Evolutionary conservation across 2,888 invertebrate species (phyloP).

Genomic region (Artemia sinica): DNA sequence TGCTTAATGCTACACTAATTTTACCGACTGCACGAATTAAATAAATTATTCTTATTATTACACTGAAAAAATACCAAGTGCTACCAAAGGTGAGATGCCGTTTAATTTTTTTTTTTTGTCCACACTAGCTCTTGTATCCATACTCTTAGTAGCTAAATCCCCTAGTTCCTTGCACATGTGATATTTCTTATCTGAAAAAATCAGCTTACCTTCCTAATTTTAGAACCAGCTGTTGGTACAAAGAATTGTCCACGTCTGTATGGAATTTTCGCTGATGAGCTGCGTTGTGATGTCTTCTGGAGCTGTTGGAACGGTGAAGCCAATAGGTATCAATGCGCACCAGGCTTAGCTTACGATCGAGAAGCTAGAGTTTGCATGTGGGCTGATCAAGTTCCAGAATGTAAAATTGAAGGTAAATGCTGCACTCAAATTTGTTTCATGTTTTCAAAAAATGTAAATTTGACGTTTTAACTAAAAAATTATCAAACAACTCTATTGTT

Average conservation of each 20-base stretch:
- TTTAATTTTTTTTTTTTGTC: no score
- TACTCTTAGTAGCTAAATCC: neutral
- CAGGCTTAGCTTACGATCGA: conserved; percentile 81
- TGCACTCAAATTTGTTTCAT: no score
- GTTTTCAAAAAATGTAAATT: no score
- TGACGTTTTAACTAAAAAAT: no score
- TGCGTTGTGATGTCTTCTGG: conserved; percentile 84
- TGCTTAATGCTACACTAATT: no score
- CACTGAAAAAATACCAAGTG: no score
- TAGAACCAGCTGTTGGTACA: conserved; percentile 66
- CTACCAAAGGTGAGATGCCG: no score
- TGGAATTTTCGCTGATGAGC: conserved; percentile 75
- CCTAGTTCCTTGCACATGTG: neutral
- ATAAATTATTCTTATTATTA: no score
- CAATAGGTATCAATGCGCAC: conserved; percentile 81
- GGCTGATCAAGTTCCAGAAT: conserved; percentile 86
- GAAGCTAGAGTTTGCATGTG: conserved; percentile 87
- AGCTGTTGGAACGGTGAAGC: conserved; percentile 92
- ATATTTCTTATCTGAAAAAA: conserved; percentile 4
- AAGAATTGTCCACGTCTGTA: conserved; percentile 69
- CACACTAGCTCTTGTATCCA: neutral
- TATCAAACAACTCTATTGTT: no score
- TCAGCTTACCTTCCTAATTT: conserved; percentile 23
- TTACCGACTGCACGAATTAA: no score
- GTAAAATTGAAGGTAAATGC: conserved; percentile 61